phyloP scores from a whole-genome alignment of 53 echinoderm and acorn worm genomes.

The Patiria pectinifera region DNA sequence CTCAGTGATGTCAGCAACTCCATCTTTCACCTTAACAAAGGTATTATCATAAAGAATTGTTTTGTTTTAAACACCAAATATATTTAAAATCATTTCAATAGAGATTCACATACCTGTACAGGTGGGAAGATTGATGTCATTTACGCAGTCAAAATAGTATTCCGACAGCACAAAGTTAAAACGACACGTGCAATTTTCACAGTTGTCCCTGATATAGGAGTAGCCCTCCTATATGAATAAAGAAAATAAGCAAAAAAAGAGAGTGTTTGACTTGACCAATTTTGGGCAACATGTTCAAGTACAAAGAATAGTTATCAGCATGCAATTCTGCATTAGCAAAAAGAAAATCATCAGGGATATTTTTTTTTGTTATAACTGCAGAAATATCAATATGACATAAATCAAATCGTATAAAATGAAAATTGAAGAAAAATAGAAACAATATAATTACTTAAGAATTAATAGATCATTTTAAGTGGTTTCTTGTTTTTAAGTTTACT shows the following conservation, averaged over 20 bases:
- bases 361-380: too few species aligned
- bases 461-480: too few species aligned
- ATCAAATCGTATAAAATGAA: too few species aligned
- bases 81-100: too few species aligned
- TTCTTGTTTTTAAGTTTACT: too few species aligned
- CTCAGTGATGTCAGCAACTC: too few species aligned
- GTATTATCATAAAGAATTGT: not conserved
- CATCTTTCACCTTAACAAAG: not conserved
- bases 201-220: not conserved
- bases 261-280: not conserved
- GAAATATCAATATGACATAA: too few species aligned
- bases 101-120: not conserved
- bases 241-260: too few species aligned
- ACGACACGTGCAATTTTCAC: conserved; percentile 22
- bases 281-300: not conserved
- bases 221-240: conserved; percentile 2
- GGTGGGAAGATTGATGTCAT: not conserved
- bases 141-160: conserved; percentile 20
- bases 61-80: not conserved
- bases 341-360: not conserved
- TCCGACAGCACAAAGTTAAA: not conserved
- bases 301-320: not conserved
- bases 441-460: too few species aligned
- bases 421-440: too few species aligned
- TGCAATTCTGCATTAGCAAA: not conserved